These are phyloP conservation scores for Plecturocebus donacophilus DNA, from an alignment of 2,113 vertebrate genomes.

Conservation along the genomic window DNA sequence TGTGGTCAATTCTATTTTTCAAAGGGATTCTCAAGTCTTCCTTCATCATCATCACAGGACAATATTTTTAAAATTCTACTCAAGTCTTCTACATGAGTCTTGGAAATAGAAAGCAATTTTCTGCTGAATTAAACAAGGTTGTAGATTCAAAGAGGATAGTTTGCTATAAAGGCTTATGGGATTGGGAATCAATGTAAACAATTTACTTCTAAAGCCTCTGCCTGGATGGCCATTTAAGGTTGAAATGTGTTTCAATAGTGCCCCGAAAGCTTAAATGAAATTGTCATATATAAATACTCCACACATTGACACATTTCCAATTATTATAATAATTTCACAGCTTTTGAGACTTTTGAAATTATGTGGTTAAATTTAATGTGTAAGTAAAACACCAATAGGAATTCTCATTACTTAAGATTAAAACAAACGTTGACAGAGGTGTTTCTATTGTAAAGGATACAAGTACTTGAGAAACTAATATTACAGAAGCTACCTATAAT, in stretches of 20 bases:
- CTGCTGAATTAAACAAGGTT: constrained; percentile 70
- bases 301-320: neutral
- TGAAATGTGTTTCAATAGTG: constrained; percentile 35
- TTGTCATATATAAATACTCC: neutral
- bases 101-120: constrained; percentile 62
- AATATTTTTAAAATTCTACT: neutral
- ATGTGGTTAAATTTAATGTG: neutral
- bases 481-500: neutral
- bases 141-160: constrained; percentile 58
- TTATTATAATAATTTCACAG: neutral
- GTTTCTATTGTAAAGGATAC: neutral
- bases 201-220: constrained; percentile 63
- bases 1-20: neutral
- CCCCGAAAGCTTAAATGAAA: constrained; percentile 5
- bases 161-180: constrained; percentile 55
- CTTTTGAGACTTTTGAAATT: neutral
- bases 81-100: neutral
- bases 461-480: neutral
- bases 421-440: neutral
- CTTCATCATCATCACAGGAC: neutral
- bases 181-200: constrained; percentile 73
- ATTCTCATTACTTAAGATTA: neutral
- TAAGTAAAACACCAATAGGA: neutral
- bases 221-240: constrained; percentile 10
- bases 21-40: neutral